These are phyloP conservation scores for Drymonia ruficornis DNA, from an alignment of 2,888 invertebrate species.

Conservation along the genomic window DNA sequence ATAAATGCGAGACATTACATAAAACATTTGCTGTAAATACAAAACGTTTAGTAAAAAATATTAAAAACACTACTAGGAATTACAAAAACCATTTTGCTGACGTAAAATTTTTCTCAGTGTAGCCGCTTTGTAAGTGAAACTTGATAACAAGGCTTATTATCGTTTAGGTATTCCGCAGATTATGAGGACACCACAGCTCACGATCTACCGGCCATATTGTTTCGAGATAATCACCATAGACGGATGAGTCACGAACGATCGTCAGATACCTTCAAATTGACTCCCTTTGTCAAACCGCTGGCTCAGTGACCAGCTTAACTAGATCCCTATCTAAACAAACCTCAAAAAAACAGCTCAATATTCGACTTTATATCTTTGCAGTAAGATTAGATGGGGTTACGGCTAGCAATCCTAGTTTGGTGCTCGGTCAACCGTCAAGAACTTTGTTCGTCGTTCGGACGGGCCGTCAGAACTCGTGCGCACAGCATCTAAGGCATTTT, in stretches of 20 bases:
- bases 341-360: constrained; percentile 11
- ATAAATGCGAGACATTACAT: too few species aligned
- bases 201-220: constrained; percentile 49
- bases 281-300: constrained; percentile 73
- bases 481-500: constrained; percentile 40
- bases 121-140: neutral
- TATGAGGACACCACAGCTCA: constrained; percentile 36
- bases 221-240: constrained; percentile 68
- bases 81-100: too few species aligned
- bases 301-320: constrained; percentile 36
- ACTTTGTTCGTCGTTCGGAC: constrained; percentile 28
- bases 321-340: constrained; percentile 35
- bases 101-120: too few species aligned
- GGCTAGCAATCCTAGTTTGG: constrained; percentile 15
- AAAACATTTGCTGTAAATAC: too few species aligned
- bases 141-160: constrained; percentile 2
- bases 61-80: too few species aligned
- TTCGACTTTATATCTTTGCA: constrained; percentile 16
- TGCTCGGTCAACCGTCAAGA: constrained; percentile 32
- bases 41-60: too few species aligned
- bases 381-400: constrained; percentile 17
- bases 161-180: constrained; percentile 10
- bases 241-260: constrained; percentile 76
- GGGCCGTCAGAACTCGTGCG: constrained; percentile 41
- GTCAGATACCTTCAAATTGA: constrained; percentile 69